phyloP scores from a whole-genome alignment of 2,888 invertebrate genomes.

The Ariolimax columbianus region DNA sequence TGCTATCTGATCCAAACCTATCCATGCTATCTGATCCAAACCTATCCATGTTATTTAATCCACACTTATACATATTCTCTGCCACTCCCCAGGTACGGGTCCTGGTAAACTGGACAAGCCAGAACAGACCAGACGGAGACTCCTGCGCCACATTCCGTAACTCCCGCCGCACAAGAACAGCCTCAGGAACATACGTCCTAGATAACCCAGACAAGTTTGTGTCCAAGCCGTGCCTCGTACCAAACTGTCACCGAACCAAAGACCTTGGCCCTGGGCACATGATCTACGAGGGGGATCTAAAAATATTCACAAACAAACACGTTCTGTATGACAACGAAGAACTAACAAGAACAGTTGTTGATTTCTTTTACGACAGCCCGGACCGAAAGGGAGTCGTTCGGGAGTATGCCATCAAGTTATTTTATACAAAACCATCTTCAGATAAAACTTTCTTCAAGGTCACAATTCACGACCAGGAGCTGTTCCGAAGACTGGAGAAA shows the following conservation, averaged over 20 bases:
- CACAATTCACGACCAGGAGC: conserved; percentile 30
- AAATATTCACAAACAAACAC: conserved; percentile 48
- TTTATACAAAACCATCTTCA: conserved; percentile 42
- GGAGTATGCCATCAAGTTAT: conserved; percentile 40
- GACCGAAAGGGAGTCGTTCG: conserved; percentile 5
- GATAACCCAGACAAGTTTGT: conserved; percentile 32
- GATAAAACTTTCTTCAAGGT: conserved; percentile 47
- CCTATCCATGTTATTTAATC: too few species aligned
- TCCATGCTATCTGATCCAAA: too few species aligned
- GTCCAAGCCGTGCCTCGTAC: conserved; percentile 1
- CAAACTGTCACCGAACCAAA: conserved; percentile 31
- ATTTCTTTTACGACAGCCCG: conserved; percentile 39
- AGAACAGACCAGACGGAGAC: conserved; percentile 31
- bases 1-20: too few species aligned
- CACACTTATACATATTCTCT: too few species aligned
- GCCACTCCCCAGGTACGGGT: conserved; percentile 19
- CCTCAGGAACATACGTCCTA: conserved; percentile 23
- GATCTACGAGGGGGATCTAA: conserved; percentile 41
- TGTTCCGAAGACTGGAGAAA: conserved; percentile 28
- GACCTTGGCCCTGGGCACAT: conserved; percentile 29
- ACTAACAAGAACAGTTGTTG: conserved; percentile 15
- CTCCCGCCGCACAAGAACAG: conserved; percentile 4
- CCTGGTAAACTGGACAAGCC: conserved; percentile 40
- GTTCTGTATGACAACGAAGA: conserved; percentile 45
- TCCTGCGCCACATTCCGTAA: conserved; percentile 17